phyloP scores from a whole-genome alignment of 2,888 invertebrate species.

The Formica aserva region DNA sequence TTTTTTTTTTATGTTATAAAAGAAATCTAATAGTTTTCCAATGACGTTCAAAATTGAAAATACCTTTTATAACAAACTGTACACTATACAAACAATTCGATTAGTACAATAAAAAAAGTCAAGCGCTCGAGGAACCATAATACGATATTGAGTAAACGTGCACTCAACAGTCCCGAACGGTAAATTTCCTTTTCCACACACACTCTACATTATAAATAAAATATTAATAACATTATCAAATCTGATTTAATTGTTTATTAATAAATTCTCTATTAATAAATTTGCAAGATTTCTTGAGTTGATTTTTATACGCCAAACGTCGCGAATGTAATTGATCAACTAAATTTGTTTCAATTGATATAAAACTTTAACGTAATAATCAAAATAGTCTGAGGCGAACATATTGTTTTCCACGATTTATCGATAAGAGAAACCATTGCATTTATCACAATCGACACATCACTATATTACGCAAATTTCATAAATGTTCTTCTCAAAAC shows the following conservation, averaged over 20 bases:
- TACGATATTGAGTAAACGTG: not conserved
- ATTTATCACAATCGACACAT: not conserved
- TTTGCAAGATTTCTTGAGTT: not conserved
- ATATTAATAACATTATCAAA: not conserved
- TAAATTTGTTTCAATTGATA: not conserved
- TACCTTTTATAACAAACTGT: conserved; percentile 9
- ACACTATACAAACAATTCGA: conserved; percentile 10
- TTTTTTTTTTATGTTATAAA: not conserved
- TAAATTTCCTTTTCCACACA: not conserved
- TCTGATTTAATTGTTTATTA: not conserved
- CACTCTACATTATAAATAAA: not conserved
- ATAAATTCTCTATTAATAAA: not conserved
- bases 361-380: not conserved
- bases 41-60: conserved; percentile 10
- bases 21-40: not conserved
- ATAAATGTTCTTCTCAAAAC: not conserved
- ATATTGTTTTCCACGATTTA: not conserved
- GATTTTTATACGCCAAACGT: not conserved
- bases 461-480: not conserved
- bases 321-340: not conserved
- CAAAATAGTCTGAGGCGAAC: not conserved
- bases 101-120: conserved; percentile 27
- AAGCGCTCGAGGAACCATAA: conserved; percentile 20
- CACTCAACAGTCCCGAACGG: not conserved
- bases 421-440: not conserved